Percentiles rank a stretch among this genome's conserved stretches.
Conservation (phyloP, 1,140 invertebrate genomes). For the Macrosteles quadrilineatus region DNA sequence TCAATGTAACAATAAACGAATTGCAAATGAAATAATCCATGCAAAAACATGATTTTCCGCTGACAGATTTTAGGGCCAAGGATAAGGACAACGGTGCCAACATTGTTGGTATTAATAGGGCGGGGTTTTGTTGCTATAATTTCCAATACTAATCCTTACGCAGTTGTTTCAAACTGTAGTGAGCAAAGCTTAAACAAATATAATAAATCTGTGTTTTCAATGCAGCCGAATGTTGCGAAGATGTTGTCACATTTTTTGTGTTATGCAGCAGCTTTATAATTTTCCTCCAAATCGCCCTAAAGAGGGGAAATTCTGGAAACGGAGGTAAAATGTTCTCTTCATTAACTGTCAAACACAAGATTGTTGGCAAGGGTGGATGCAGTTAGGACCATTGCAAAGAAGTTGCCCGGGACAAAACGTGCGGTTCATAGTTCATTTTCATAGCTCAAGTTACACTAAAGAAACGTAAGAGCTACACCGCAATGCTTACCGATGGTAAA, state of each 20-base stretch:
- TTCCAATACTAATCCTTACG: not conserved
- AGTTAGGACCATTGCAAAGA: not conserved
- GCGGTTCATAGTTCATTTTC: too few species aligned
- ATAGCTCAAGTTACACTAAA: too few species aligned
- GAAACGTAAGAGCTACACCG: too few species aligned
- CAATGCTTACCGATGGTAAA: too few species aligned
- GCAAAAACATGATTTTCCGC: conserved; percentile 1
- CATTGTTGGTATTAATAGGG: not conserved
- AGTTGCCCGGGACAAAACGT: not conserved
- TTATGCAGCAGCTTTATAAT: not conserved
- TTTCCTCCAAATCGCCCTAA: not conserved
- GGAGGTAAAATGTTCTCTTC: not conserved
- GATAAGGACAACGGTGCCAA: not conserved
- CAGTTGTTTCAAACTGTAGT: not conserved
- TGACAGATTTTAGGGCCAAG: not conserved
- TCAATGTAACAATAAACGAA: not conserved
- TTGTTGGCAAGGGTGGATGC: not conserved
- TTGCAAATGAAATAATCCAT: conserved; percentile 13
- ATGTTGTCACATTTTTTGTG: conserved; percentile 4
- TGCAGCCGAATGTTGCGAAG: not conserved
- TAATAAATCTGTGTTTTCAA: not conserved
- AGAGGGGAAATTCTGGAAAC: not conserved
- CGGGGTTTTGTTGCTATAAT: not conserved
- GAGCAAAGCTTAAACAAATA: not conserved
- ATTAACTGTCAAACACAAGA: conserved; percentile 3